Conservation (phyloP, 2,888 invertebrate species). For the Sarcophaga caerulescens region DNA sequence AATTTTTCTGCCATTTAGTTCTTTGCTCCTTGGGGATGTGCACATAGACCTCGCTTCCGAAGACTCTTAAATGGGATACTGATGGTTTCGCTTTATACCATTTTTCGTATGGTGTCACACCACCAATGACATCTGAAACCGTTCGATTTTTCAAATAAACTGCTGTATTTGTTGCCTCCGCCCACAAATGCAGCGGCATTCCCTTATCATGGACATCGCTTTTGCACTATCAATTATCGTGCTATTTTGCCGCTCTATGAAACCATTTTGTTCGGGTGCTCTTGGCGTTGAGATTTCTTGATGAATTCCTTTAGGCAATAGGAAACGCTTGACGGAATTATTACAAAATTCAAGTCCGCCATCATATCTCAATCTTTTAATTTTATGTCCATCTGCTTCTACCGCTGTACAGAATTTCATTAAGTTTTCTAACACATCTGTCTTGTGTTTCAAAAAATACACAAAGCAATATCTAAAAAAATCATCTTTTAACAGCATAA, state of each 20-base stretch:
- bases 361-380: conserved; percentile 62
- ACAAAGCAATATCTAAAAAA: conserved; percentile 51
- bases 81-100: conserved; percentile 42
- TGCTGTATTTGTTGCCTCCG: conserved; percentile 47
- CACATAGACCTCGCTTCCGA: conserved; percentile 35
- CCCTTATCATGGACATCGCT: conserved; percentile 25
- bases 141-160: conserved; percentile 43
- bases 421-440: conserved; percentile 39
- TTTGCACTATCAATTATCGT: conserved; percentile 49
- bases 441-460: conserved; percentile 47
- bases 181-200: conserved; percentile 21
- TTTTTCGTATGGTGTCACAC: conserved; percentile 35
- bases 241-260: conserved; percentile 47
- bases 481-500: conserved; percentile 48
- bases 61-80: conserved; percentile 36
- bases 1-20: conserved; percentile 65
- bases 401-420: conserved; percentile 33
- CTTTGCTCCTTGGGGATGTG: conserved; percentile 55
- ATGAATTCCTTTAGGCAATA: conserved; percentile 42
- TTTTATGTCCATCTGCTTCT: conserved; percentile 40
- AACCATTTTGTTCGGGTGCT: conserved; percentile 48
- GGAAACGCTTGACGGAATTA: conserved; percentile 18
- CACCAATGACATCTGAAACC: conserved; percentile 27
- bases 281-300: conserved; percentile 53
- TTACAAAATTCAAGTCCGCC: conserved; percentile 64